phyloP scores from a whole-genome alignment of 1,140 invertebrate species.

The Elymnias hypermnestra region DNA sequence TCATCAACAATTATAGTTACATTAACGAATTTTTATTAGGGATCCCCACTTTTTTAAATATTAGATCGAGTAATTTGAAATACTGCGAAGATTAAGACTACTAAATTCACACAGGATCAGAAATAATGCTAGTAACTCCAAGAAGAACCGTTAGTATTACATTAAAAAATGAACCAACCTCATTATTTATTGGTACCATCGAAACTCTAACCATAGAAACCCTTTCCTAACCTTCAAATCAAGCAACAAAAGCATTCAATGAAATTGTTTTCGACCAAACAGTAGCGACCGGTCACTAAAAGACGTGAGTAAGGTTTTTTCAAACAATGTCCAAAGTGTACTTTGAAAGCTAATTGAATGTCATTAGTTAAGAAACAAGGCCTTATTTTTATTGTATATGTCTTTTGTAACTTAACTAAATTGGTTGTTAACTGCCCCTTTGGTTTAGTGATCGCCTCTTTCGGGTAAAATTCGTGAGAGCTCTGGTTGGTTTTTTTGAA shows the following conservation, averaged over 20 bases:
- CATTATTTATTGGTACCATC: background rate
- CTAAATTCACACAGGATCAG: no score
- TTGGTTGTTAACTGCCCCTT: background rate
- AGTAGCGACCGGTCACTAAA: conserved; percentile 11
- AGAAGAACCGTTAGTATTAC: no score
- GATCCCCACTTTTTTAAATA: no score
- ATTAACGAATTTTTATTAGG: no score
- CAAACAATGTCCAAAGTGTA: conserved; percentile 4
- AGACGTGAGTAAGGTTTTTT: conserved; percentile 18
- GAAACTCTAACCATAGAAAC: background rate
- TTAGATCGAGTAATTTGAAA: no score
- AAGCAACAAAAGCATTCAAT: conserved; percentile 4
- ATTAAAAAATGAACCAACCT: no score
- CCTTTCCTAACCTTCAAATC: conserved; percentile 2
- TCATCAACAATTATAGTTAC: no score
- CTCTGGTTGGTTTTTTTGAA: no score
- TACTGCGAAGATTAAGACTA: no score
- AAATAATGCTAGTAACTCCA: no score
- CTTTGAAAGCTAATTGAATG: conserved; percentile 18
- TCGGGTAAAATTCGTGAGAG: background rate
- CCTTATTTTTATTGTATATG: conserved; percentile 7
- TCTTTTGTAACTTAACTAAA: background rate
- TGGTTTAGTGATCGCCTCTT: background rate
- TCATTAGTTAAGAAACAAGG: conserved; percentile 2
- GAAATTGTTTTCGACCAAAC: conserved; percentile 8